Evolutionary conservation across 2,797 vertebrate species (phyloP).

Genomic region (Xyrichtys novacula): DNA sequence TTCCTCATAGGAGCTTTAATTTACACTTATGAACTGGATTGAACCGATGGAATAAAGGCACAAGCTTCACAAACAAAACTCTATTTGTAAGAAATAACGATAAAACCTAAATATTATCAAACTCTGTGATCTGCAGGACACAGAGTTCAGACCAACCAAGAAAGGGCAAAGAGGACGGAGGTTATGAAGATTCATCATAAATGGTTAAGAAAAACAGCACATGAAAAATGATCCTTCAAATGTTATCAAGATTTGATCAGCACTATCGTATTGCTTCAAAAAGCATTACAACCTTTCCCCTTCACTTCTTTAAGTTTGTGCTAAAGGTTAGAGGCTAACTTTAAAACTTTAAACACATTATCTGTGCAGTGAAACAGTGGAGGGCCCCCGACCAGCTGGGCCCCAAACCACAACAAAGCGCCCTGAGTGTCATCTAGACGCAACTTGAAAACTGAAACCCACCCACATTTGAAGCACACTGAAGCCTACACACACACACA

Average conservation of each 20-base stretch:
- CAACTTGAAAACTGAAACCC: conserved; percentile 64
- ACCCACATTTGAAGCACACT: conserved; percentile 55
- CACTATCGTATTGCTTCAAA: conserved; percentile 13
- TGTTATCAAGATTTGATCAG: conserved; percentile 39
- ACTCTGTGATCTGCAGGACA: too few relatives aligned
- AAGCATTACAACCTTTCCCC: conserved; percentile 18
- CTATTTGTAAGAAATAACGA: too few relatives aligned
- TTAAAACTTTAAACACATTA: conserved; percentile 28
- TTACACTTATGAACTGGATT: too few relatives aligned
- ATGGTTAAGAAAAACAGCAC: too few relatives aligned
- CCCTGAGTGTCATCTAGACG: conserved; percentile 62
- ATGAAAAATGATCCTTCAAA: conserved; percentile 22
- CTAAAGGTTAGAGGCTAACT: conserved; percentile 42
- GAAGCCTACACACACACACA: conserved; percentile 19
- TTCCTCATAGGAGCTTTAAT: too few relatives aligned
- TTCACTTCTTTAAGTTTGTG: not conserved
- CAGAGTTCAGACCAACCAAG: too few relatives aligned
- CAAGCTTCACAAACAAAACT: too few relatives aligned
- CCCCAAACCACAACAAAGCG: conserved; percentile 76
- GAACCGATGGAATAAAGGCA: too few relatives aligned
- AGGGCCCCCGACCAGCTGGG: conserved; percentile 38
- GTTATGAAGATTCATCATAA: too few relatives aligned
- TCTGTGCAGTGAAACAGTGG: conserved; percentile 47
- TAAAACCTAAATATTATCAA: too few relatives aligned
- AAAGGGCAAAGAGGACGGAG: too few relatives aligned